phyloP scores from a whole-genome alignment of 64 coral and sea anemone species.

The Acropora tenuis region DNA sequence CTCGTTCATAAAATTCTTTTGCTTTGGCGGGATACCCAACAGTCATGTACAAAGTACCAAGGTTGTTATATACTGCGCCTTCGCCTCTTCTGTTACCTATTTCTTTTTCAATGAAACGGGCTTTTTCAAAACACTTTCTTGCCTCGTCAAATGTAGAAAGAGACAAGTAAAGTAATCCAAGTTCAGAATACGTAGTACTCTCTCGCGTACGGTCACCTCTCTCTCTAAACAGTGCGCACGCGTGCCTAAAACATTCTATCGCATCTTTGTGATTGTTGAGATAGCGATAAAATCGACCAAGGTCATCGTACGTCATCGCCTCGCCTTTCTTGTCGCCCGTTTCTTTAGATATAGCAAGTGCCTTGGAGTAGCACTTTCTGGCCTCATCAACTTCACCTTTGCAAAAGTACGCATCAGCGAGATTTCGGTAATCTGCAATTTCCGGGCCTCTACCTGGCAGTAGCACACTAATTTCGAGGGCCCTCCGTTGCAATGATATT shows the following conservation, averaged over 20 bases:
- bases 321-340: not conserved
- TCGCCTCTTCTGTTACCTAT: not conserved
- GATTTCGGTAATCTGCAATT: not conserved
- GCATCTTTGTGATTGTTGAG: too few relatives aligned
- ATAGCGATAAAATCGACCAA: too few relatives aligned
- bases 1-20: conserved; percentile 11
- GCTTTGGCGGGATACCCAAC: not conserved
- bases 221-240: too few relatives aligned
- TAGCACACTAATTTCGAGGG: too few relatives aligned
- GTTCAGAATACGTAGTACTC: not conserved
- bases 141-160: too few relatives aligned
- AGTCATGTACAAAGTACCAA: not conserved
- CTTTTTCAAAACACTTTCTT: not conserved
- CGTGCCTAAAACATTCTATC: too few relatives aligned
- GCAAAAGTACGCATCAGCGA: not conserved
- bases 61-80: not conserved
- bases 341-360: conserved; percentile 1
- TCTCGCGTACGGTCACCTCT: too few relatives aligned
- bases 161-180: not conserved
- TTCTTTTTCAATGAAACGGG: not conserved
- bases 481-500: too few relatives aligned
- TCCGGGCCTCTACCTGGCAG: not conserved
- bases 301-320: not conserved
- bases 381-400: conserved; percentile 3
- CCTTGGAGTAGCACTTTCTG: not conserved